A percentile compares a stretch with the other conserved stretches of the same genome.
phyloP scores from a whole-genome alignment of 2,797 vertebrate genomes.

The Limosa lapponica region DNA sequence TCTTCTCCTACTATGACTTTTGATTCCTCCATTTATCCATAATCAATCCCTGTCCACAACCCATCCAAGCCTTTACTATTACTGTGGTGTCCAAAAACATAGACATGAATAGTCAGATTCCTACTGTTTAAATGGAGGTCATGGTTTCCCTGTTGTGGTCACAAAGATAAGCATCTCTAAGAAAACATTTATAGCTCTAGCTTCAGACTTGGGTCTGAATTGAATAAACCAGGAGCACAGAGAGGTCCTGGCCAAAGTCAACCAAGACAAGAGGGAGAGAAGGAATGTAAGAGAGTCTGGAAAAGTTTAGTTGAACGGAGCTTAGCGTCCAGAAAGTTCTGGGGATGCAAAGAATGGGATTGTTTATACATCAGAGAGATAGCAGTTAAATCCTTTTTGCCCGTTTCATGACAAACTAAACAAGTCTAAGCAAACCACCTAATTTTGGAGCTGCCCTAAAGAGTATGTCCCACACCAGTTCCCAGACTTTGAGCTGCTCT shows the following conservation, averaged over 20 bases:
- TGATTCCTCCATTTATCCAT: background rate
- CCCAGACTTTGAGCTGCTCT: background rate
- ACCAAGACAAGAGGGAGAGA: slow-evolving; percentile 9
- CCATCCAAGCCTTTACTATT: background rate
- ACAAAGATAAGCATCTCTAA: background rate
- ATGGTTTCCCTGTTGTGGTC: background rate
- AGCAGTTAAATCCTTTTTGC: background rate
- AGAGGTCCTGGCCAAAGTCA: slow-evolving; percentile 40
- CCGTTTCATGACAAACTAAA: background rate
- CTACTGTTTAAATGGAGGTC: background rate
- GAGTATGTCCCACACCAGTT: background rate
- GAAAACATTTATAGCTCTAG: background rate
- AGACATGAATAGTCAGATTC: background rate
- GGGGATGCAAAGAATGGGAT: background rate
- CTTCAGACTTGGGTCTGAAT: background rate
- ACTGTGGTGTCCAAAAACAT: background rate
- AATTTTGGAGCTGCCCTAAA: background rate
- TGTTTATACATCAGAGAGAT: background rate
- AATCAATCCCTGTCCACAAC: background rate
- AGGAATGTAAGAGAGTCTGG: slow-evolving; percentile 13
- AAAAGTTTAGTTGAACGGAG: slow-evolving; percentile 17
- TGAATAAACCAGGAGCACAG: background rate
- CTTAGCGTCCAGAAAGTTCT: background rate
- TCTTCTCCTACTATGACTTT: background rate
- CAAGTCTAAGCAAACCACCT: background rate